Evolutionary conservation across 1,140 invertebrate species (phyloP), one percentile per base, ranked within the genome.

Genomic region (Drosophila equinoxialis): DNA sequence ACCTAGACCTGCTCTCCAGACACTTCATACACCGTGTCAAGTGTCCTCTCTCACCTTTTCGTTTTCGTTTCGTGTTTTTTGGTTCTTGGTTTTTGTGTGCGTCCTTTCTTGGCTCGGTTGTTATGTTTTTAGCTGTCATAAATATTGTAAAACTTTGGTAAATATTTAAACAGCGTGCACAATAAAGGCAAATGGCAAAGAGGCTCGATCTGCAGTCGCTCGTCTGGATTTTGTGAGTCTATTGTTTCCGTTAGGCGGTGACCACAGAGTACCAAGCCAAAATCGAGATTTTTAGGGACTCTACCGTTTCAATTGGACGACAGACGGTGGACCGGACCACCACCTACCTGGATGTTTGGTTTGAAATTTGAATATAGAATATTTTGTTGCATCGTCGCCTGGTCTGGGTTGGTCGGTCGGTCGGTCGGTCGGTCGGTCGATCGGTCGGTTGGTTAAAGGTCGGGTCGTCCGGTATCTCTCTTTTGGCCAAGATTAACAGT

Each of bases 51-150:
- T 51, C 7, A 48, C 45, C 14, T 48, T 48, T 48, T 17, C 45
- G 62, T 51, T 77, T 67, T 58, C 30, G 30, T 30, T 30, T 30
- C 6, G 30, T 30, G 6, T 30, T 6, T 5, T 30, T 30, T 30
- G 30, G 30, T 30, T 30, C 37, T 62, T 54, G 41, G 23, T 71
- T 70, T 71, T 68, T 61, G 54, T 42, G 70, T 71, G 71, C 84
- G 80, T 89, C 89, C 81, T 85, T 89, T 23, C 17, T 51, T n/a
- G 17, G 45, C 20, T 51, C 17, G 45, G 77, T 84, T 89, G 81
- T 90, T 89, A 89, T 89, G 81, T 89, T 89, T 89, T 89, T 89
- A 89, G 81, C 85, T 90, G 84, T 89, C 84, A 89, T 89, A 89
- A 89, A 89, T 89, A 89, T 85, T 89, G 81, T 90, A 89, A 90